phyloP scores from a whole-genome alignment of 2,113 vertebrate species.

The Cynoglossus semilaevis region DNA sequence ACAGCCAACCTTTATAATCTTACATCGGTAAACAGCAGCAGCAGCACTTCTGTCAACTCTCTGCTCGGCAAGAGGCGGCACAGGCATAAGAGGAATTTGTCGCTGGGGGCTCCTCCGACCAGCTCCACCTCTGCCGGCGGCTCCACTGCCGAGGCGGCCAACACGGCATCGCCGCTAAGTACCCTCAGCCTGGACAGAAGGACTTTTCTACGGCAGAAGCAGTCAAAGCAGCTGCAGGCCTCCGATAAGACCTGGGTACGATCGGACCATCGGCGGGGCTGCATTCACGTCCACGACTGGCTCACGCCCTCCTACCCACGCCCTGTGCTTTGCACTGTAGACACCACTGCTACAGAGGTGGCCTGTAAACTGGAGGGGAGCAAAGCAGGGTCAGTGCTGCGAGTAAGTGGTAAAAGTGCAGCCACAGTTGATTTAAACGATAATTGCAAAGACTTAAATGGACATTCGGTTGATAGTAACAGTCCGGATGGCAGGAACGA shows the following conservation, averaged over 20 bases:
- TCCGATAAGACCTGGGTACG: slow-evolving; percentile 86
- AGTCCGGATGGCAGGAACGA: slow-evolving; percentile 24
- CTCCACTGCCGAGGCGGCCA: slow-evolving; percentile 41
- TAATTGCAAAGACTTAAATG: slow-evolving; percentile 30
- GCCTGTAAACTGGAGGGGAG: slow-evolving; percentile 77
- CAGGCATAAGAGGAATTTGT: slow-evolving; percentile 83
- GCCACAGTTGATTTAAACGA: slow-evolving; percentile 28
- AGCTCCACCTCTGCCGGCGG: slow-evolving; percentile 37
- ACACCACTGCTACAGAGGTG: slow-evolving; percentile 82
- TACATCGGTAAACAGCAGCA: slow-evolving; percentile 43
- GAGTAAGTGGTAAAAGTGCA: slow-evolving; percentile 66
- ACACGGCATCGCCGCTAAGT: slow-evolving; percentile 67
- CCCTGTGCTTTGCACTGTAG: slow-evolving; percentile 86
- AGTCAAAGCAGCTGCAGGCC: slow-evolving; percentile 82
- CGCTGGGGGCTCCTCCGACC: slow-evolving; percentile 72
- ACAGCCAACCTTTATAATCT: slow-evolving; percentile 58
- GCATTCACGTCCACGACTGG: slow-evolving; percentile 84
- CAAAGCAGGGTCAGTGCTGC: slow-evolving; percentile 74
- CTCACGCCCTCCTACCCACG: slow-evolving; percentile 78
- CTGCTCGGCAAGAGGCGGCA: slow-evolving; percentile 73
- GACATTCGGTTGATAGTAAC: slow-evolving; percentile 21
- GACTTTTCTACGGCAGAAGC: slow-evolving; percentile 79
- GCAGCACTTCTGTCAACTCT: slow-evolving; percentile 75
- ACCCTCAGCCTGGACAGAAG: slow-evolving; percentile 86
- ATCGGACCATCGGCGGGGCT: slow-evolving; percentile 82